Base-by-base conservation (phyloP, 2,797 vertebrate species). In the Eutrigla gurnardus region DNA sequence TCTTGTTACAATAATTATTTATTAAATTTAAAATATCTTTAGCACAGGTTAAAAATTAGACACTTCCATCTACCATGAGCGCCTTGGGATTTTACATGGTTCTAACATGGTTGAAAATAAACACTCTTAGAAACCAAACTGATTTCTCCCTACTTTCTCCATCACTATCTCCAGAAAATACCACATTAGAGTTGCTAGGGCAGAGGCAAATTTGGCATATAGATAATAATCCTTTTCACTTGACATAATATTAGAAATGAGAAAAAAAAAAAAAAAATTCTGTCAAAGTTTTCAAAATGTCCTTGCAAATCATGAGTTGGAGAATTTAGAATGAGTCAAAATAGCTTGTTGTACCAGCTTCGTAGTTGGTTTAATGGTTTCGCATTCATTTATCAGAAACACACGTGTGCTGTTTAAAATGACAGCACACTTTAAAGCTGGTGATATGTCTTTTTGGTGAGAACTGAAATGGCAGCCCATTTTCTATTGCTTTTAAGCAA, bases 1-100 rank as follows among this genome's bases (percentile, higher is more conserved):
- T 94, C 89, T 94, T 95, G 92, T 95, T 95, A 94, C 93, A 95
- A 94, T 94, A 91, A 90, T 95, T 95, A 95, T 96, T 96, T 96
- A 96, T 95, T 96, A 95, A 96, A 96, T 94, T 94, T 94, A 95
- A 95, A 95, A 94, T 94, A 94, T 95, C 93, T 95, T 93, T 94
- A 95, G 94, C 92, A 95, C 94, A 95, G 93, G 94, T 94, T 93
- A 95, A 95, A 95, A 95, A 95, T 93, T 91, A 94, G 93, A 93
- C 92, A 95, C 93, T 93, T 94, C 90, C 89, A 88, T 94, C 90
- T 93, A 91, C 91, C 89, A 92, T 93, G 88, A 94, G 91, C 84
- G 93, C 88, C 90, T 93, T 91, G 87, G 88, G 86, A 80, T 90
- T 88, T 75, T 77, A 89, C 86, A 88, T 84, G 87, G 85, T 88